Base-by-base conservation (phyloP, 2,797 vertebrate species). In the Echeneis naucrates region DNA sequence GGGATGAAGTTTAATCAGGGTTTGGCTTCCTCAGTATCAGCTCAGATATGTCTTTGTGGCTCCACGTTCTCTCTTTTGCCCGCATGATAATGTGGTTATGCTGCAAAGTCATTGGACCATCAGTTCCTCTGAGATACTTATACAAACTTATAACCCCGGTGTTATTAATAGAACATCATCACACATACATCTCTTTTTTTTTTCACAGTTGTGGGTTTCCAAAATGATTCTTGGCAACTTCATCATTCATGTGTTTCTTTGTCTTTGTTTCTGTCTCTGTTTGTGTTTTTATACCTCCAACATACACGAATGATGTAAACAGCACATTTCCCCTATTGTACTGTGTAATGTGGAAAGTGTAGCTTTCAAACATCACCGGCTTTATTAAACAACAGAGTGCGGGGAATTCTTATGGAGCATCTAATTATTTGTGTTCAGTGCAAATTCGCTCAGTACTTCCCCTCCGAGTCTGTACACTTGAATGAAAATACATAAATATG, bases 361-460 rank as follows among this genome's bases (percentile, higher is more conserved):
- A 1, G 58, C 69, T 73, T 12, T 58, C 51, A 78, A 56, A 58
- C 68, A 63, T 78, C 27, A 14, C 62, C 19, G 42, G 55, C 83
- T 75, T 77, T 74, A 56, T 75, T 81, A 75, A 82, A 80, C 68
- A 62, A 78, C 80, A 45, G 72, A 77, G 79, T 68, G 58, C 82
- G 85, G 90, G 89, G 92, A 89, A 93, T 92, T 64, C 92, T 90
- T 85, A 87, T 51, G 42, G 52, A 50, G 23, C 62, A 73, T 84
- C 70, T 78, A 67, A 89, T 90, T 82, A 89, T 88, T 92, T 90
- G 80, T 90, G 77, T 85, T 88, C n/a, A 74, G 51, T 65, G 47
- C 48, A 32, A 80, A 70, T 77, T 24, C 70, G 72, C 47, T 27
- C 35, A 66, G 55, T 12, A 10, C 45, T 47, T 72, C 38, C 53